Evolutionary conservation across 2,113 vertebrate genomes (phyloP), one percentile per base, ranked within the genome.

Genomic region (Chiloscyllium plagiosum): DNA sequence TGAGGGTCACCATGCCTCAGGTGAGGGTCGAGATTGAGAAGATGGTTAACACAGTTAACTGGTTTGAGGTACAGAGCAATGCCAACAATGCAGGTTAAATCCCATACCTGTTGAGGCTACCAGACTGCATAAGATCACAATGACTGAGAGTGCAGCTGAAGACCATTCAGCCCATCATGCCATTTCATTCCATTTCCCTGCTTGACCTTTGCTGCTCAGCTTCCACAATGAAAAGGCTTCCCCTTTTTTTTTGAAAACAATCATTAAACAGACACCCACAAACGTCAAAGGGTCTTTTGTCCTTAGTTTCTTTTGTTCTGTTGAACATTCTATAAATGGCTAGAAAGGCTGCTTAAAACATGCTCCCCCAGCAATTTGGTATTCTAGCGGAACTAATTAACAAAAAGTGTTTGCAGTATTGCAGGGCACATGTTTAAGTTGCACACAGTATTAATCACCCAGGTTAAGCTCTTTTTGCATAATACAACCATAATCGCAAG

Each of bases 391-490:
- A 76, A 95, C 47, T 95, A 95, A 95, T 95, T 52, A 95, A 72
- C 66, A 95, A 72, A 94, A 66, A 65, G n/a, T 76, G 94, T 95
- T 95, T 72, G 24, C 69, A 20, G 68, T 95, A 50, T 70, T 95
- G 47, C 65, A 95, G 94, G 10, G 56, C 12, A 10, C 68, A 52
- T 95, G 69, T 70, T 72, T 72, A 72, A 76, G 68, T 72, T 72
- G 12, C 12, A 52, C 68, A 52, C 68, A 24, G 68, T 76, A 95
- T 76, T 95, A 76, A 95, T 95, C 94, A 95, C 69, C 47, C 42
- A 76, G 69, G 94, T 95, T 76, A 95, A 95, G 68, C 94, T 52
- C 69, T 17, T 93, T 92, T 76, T 95, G 94, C 94, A 52, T 72
- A 52, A 76, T 95, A 47, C 47, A 10, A 50, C 68, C 69, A 72